Base-by-base conservation (phyloP, 2,113 vertebrate species). In the Actinemys pallida region DNA sequence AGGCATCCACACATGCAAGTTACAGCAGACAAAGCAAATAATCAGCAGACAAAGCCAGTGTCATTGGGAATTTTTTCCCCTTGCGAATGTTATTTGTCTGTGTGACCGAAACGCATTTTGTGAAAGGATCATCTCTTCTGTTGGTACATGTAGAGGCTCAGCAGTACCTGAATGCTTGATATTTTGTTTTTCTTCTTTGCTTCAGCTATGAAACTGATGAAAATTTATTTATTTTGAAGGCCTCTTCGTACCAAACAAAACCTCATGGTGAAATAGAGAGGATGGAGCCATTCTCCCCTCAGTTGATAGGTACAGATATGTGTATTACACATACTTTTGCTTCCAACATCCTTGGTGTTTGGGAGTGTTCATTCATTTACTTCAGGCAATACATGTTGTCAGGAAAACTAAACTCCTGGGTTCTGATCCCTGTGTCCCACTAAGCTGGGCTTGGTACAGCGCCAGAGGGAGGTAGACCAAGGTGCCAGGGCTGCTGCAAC, bases 181-280 rank as follows among this genome's bases (percentile, higher is more conserved):
- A 96, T 90, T 92, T 97, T 97, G 89, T 89, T 90, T 93, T 93
- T 95, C 95, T 97, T 95, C 93, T 91, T 88, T 96, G 94, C 78
- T 90, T 97, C 91, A 97, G 92, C 95, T 97, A 96, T 96, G 96
- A 94, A 96, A 96, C 92, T 93, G 94, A 95, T 96, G 96, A 96
- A 94, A 92, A 83, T 85, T 91, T 75, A 85, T 91, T 97, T 95
- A 89, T 89, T 94, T 95, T 96, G 92, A 96, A 96, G 92, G 86
- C 88, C 95, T 19, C 92, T 76, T 91, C 27, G 89, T 88, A 95
- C 88, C 52, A 39, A 22, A 19, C n/a, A 72, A 65, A 72, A 22
- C 65, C 65, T 72, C 19, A 39, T 72, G 65, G n/a, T 72, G 39
- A 72, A 72, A 72, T 22, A 72, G 65, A 72, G 65, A 39, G 19